Evolutionary conservation across 2,113 vertebrate genomes (phyloP), one percentile per base, ranked within the genome.

Genomic region (Paedocypris sp.): DNA sequence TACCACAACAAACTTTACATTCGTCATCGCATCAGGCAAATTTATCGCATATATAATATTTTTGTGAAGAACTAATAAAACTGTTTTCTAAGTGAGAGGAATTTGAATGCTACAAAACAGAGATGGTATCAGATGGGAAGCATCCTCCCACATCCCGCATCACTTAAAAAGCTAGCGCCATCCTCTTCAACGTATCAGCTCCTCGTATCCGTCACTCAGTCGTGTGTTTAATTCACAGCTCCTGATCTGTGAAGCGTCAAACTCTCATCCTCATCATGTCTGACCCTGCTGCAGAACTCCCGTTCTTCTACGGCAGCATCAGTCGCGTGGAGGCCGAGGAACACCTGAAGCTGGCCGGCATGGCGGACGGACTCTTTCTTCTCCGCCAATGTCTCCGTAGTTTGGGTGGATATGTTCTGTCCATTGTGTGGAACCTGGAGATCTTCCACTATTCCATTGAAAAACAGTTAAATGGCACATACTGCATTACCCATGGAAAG

Each of bases 221-320:
- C 35, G n/a, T 23, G n/a, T 31, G 16, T 48, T 47, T 48, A 9
- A 45, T 4, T 20, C 29, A 9, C 16, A 11, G 6, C 12, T 28
- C 22, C 39, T 63, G 50, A 63, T 33, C 50, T 23, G 32, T 12
- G 35, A 20, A 15, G 23, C 49, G 6, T 20, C 3, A n/a, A 41
- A 43, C 16, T n/a, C 50, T 43, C 60, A 28, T 10, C 1, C 20
- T 11, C 62, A 65, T 31, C 62, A 97, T 97, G 93, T 86, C 85
- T 0, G 93, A 97, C 69, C 86, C 90, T 0, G 95, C 93, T 0
- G 77, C 76, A 1, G 90, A 94, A 60, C 84, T 99, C 75, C 94
- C 95, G 28, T 99, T 97, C 73, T 99, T 84, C 85, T 97, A 91
- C 0, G 95, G 95, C 75, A 92, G 90, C 86, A 93, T 99, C 61